Conservation (phyloP, 2,797 vertebrate species). For the Miichthys miiuy region DNA sequence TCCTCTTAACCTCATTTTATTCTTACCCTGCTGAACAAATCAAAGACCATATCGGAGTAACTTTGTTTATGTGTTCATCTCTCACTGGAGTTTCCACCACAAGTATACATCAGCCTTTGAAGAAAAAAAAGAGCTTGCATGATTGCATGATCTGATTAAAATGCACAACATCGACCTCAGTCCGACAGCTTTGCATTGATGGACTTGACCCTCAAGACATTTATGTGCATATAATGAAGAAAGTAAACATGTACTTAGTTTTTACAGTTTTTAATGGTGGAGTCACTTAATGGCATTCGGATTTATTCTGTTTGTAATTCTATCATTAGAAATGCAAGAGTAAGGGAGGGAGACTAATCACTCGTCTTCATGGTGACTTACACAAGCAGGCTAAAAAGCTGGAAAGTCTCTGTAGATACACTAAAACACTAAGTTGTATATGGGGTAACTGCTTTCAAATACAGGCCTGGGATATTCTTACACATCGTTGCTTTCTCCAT, state of each 20-base stretch:
- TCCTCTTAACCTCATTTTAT: too few relatives aligned
- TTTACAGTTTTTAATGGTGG: background rate
- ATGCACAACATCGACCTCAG: background rate
- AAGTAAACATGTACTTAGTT: background rate
- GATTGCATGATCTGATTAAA: slow-evolving; percentile 2
- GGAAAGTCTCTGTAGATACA: background rate
- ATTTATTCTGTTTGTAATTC: slow-evolving; percentile 18
- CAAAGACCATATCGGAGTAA: too few relatives aligned
- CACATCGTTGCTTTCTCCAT: background rate
- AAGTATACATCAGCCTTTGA: background rate
- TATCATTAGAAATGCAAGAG: background rate
- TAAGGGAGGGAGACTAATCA: background rate
- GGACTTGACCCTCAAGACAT: background rate
- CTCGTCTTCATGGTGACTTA: slow-evolving; percentile 2
- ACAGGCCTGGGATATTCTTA: background rate
- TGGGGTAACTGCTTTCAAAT: background rate
- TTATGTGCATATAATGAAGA: background rate
- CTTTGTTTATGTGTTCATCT: too few relatives aligned
- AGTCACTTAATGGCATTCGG: background rate
- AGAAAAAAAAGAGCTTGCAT: too few relatives aligned
- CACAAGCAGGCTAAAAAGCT: background rate
- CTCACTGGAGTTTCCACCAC: too few relatives aligned
- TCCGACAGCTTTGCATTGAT: background rate
- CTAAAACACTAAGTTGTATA: background rate
- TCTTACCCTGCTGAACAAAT: too few relatives aligned